Evolutionary conservation across 1,140 invertebrate species (phyloP).

Genomic region (Rhopalosiphum padi): DNA sequence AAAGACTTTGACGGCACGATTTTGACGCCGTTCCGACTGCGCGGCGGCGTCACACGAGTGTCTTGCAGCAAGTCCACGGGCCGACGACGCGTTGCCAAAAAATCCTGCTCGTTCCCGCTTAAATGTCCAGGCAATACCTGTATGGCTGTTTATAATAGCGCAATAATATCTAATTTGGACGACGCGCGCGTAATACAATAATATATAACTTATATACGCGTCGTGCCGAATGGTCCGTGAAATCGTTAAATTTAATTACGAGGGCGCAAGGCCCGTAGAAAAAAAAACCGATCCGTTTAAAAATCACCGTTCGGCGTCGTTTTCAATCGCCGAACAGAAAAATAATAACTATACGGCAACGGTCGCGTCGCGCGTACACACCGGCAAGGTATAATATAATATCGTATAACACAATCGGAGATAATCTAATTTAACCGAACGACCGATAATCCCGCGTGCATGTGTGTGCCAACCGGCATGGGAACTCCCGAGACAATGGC

Average conservation of each 20-base stretch:
- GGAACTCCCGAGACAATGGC: constrained; percentile 43
- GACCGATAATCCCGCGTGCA: constrained; percentile 21
- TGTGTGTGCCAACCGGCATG: neutral
- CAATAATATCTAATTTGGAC: neutral
- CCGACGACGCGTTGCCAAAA: neutral
- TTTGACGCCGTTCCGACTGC: neutral
- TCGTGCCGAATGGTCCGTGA: constrained; percentile 51
- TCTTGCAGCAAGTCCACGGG: neutral
- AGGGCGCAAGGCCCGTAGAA: neutral
- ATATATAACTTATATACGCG: neutral
- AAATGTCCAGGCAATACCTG: neutral
- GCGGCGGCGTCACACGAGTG: neutral
- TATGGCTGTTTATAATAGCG: neutral
- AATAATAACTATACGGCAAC: neutral
- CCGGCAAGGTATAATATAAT: neutral
- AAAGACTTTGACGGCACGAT: constrained; percentile 31
- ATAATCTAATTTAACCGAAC: constrained; percentile 56
- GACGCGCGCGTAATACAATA: neutral
- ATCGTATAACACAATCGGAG: neutral
- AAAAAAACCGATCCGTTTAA: constrained; percentile 21
- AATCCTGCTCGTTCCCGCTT: neutral
- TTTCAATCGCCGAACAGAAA: constrained; percentile 27
- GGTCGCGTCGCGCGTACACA: neutral
- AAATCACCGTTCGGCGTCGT: neutral
- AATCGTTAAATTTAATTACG: constrained; percentile 48